These are phyloP conservation scores for Dynastes maya DNA, from an alignment of 2,888 invertebrate species.

Conservation along the genomic window DNA sequence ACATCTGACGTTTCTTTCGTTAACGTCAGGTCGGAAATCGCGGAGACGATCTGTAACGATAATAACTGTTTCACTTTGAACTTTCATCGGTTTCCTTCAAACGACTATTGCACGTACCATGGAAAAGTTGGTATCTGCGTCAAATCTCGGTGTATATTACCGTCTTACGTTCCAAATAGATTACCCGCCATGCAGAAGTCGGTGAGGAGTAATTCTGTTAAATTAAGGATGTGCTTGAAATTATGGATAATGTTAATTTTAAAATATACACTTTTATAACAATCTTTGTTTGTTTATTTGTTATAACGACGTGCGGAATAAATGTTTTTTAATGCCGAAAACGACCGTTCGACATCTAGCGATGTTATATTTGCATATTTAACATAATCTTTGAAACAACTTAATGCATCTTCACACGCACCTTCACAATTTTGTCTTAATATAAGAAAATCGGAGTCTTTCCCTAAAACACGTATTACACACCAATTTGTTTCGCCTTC, in stretches of 20 bases:
- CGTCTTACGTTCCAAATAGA: slow-evolving; percentile 22
- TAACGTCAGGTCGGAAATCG: neutral
- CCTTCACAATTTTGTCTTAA: too few species aligned
- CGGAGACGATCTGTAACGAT: slow-evolving; percentile 31
- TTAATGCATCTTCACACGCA: too few species aligned
- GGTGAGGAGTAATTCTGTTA: neutral
- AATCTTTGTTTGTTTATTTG: neutral
- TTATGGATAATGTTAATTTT: slow-evolving; percentile 16
- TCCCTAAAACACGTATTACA: too few species aligned
- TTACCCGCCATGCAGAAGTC: neutral
- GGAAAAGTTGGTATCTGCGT: slow-evolving; percentile 58
- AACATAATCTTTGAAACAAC: too few species aligned
- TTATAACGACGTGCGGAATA: too few species aligned
- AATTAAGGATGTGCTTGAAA: neutral
- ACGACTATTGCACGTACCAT: slow-evolving; percentile 56
- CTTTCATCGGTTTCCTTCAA: slow-evolving; percentile 53
- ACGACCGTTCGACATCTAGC: too few species aligned
- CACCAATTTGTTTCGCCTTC: too few species aligned
- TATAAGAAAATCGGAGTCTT: too few species aligned
- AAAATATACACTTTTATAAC: neutral
- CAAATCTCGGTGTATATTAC: slow-evolving; percentile 23
- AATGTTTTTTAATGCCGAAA: too few species aligned
- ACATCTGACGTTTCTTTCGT: slow-evolving; percentile 3
- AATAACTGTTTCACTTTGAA: slow-evolving; percentile 53
- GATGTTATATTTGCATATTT: too few species aligned